Evolutionary conservation across 2,797 vertebrate genomes (phyloP), one percentile per base, ranked within the genome.

Genomic region (Scyliorhinus canicula): DNA sequence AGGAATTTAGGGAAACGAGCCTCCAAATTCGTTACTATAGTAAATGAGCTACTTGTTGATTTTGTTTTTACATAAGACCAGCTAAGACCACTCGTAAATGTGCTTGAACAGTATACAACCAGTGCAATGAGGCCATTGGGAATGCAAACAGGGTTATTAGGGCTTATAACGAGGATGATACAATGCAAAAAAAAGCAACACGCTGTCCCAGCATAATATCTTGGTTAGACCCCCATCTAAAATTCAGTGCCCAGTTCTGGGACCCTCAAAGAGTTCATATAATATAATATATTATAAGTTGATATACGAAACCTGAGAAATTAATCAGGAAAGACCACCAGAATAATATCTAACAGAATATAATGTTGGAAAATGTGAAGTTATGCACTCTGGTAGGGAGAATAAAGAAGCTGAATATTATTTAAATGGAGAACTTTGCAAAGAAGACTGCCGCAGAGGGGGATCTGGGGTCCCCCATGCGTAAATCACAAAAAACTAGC

Each of bases 21-120:
- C 63, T 69, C 67, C 52, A 69, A 69, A 94, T 94, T 74, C 26
- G 74, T 94, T 94, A 94, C 52, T 50, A 52, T 8, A 69, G 47
- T 35, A 90, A 90, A 90, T 94, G 31, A 94, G 93, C 47, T 71
- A 71, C 31, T 69, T 93, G 63, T 47, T 93, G 44, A 19, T 94
- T 55, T 55, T n/a, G n/a, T n/a, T n/a, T 94, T 74, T 52, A 52
- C 47, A 21, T 94, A 65, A 31, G 47, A 31, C 47, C 26, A 50
- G 2, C 67, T 21, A 52, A 40, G 93, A 74, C 9, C 50, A 28
- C 65, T 44, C 60, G 8, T 8, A 91, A 88, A 14, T 31, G 52
- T 65, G 88, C 60, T 44, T 21, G 44, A 65, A 63, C 21, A 63
- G n/a, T 11, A 40, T 12, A 44, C 35, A 91, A 24, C 60, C 21